Percentiles rank a stretch among this genome's conserved stretches.
phyloP scores from a whole-genome alignment of 2,888 invertebrate genomes.

The Napeogenes inachia region DNA sequence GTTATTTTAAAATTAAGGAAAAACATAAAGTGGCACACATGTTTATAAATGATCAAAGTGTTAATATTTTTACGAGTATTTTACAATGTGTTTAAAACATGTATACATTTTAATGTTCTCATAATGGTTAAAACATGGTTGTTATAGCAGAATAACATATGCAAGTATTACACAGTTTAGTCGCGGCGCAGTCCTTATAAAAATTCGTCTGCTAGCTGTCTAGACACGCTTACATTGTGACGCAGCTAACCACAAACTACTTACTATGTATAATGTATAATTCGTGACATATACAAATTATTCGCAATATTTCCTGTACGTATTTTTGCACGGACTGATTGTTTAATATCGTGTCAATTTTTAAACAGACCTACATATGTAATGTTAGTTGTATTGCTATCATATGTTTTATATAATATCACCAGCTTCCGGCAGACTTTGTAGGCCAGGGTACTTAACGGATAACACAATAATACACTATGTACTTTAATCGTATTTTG shows the following conservation, averaged over 20 bases:
- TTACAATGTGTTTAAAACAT: conserved; percentile 5
- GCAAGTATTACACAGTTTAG: conserved; percentile 25
- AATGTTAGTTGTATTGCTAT: not conserved
- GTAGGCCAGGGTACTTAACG: too few relatives aligned
- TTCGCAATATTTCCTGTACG: conserved; percentile 23
- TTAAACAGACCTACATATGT: too few relatives aligned
- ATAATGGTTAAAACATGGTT: conserved; percentile 11
- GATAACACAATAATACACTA: too few relatives aligned
- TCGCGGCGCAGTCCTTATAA: conserved; percentile 43
- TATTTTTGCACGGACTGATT: not conserved
- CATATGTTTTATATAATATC: not conserved
- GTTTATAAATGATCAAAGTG: too few relatives aligned
- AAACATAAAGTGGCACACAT: too few relatives aligned
- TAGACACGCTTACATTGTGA: conserved; percentile 56
- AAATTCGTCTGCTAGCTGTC: conserved; percentile 70
- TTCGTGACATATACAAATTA: conserved; percentile 5
- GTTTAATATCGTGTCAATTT: not conserved
- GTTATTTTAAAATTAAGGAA: too few relatives aligned
- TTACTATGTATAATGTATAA: conserved; percentile 30
- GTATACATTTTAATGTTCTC: not conserved
- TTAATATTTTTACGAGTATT: not conserved
- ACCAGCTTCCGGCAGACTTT: too few relatives aligned
- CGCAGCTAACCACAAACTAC: conserved; percentile 48
- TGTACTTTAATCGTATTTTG: too few relatives aligned
- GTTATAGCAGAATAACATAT: conserved; percentile 14